Evolutionary conservation across 2,113 vertebrate genomes (phyloP).

Genomic region (Atrichornis clamosus): DNA sequence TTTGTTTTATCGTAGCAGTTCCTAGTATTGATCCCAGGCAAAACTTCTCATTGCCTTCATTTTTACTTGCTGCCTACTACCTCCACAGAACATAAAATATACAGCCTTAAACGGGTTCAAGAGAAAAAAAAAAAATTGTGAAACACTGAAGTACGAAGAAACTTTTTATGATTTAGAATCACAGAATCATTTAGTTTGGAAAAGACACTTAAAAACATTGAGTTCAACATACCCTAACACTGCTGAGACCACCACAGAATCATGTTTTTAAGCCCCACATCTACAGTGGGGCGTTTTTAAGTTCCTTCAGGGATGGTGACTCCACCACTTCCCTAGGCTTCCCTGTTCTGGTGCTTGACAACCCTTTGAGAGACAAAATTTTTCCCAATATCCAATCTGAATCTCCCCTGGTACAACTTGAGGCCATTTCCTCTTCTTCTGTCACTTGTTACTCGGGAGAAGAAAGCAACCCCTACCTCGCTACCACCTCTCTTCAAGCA

Average conservation of each 20-base stretch:
- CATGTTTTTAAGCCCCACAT: neutral
- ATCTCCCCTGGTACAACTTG: neutral
- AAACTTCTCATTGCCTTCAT: neutral
- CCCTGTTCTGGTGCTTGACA: neutral
- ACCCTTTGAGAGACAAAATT: neutral
- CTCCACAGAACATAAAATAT: neutral
- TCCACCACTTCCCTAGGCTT: neutral
- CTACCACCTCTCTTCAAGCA: neutral
- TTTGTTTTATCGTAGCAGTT: neutral
- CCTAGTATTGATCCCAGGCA: neutral
- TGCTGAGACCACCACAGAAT: neutral
- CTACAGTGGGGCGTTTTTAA: neutral
- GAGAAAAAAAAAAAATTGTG: neutral
- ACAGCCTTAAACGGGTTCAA: neutral
- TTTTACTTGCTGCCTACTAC: neutral
- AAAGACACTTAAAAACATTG: rapidly evolving
- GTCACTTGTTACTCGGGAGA: neutral
- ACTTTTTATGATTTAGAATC: neutral
- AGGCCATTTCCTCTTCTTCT: neutral
- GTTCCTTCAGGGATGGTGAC: neutral
- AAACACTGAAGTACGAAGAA: neutral
- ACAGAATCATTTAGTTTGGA: neutral
- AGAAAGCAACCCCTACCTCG: neutral
- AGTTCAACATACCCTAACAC: neutral
- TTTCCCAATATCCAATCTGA: neutral